Base-by-base conservation (phyloP, 1,140 invertebrate genomes). In the Saccostrea glomerata region DNA sequence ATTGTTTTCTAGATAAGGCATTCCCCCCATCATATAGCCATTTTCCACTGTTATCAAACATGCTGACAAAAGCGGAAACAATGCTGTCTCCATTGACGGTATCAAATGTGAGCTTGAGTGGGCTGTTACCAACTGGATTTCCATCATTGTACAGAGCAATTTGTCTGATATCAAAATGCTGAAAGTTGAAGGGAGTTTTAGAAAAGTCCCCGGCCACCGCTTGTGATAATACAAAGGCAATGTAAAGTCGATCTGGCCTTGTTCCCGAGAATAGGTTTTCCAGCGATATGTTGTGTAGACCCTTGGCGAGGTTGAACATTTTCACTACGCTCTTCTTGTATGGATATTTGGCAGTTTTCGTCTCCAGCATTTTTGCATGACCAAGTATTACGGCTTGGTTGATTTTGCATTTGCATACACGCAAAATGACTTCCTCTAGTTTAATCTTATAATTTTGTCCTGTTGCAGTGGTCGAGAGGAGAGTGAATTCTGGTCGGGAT, bases 321-420 rank as follows among this genome's bases (percentile, higher is more conserved):
- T 60, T 88, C n/a, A 85, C 60, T 66, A 58, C 25, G 13, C 25
- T 85, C 54, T 87, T 83, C 2, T 66, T 84, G 23, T 54, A 87
- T 25, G 88, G 88, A 70, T 89, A 89, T 60, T 83, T 84, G n/a
- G 88, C 88, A 20, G 77, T 89, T 17, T 40, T 40, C 15, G n/a
- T 84, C 40, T 84, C 66, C n/a, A 88, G 30, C 15, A 85, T 85
- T 85, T 88, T 47, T 63, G 83, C 56, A 60, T 88, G 87, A n/a
- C 83, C 6, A 2, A 47, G 40, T 47, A 47, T 47, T 3, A 47
- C 40, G 2, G 40, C 40, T 47, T 2, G 40, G 73, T 88, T 88
- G 15, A 88, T 82, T 56, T 82, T 88, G 55, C 82, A 25, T 77
- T 88, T 88, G 25, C 47, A 56, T n/a, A 86, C 58, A 11, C 85